phyloP scores from a whole-genome alignment of 2,888 invertebrate genomes.

The Noctua comes region DNA sequence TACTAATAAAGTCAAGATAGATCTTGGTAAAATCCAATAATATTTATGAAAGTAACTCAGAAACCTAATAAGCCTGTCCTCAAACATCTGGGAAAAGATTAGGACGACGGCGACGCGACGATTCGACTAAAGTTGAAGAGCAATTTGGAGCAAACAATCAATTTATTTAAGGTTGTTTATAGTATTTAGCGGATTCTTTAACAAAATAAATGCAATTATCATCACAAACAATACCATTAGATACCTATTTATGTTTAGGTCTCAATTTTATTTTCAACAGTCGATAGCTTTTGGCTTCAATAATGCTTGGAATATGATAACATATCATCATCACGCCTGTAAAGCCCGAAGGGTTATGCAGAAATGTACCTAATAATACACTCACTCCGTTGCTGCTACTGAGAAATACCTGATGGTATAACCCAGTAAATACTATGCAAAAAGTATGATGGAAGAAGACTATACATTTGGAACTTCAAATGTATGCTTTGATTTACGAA shows the following conservation, averaged over 20 bases:
- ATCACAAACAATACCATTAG: neutral
- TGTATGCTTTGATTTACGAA: neutral
- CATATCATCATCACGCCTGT: neutral
- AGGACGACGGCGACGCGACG: neutral
- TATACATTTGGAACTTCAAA: neutral
- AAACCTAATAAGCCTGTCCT: neutral
- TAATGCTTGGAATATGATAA: neutral
- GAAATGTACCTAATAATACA: neutral
- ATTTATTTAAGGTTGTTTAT: neutral
- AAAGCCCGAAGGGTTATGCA: neutral
- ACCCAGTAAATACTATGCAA: neutral
- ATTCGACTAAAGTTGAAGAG: neutral
- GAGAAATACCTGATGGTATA: neutral
- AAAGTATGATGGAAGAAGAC: neutral
- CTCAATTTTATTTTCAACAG: neutral
- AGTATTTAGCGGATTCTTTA: neutral
- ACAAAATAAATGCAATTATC: neutral
- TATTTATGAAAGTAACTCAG: conserved; percentile 14
- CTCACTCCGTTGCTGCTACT: neutral
- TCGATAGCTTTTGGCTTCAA: neutral
- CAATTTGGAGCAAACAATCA: neutral
- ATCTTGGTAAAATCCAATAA: conserved; percentile 8
- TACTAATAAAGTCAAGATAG: neutral
- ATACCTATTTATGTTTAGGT: neutral
- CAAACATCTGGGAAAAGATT: conserved; percentile 5